Evolutionary conservation across 2,797 vertebrate species (phyloP), one percentile per base, ranked within the genome.

Genomic region (Columba guinea): DNA sequence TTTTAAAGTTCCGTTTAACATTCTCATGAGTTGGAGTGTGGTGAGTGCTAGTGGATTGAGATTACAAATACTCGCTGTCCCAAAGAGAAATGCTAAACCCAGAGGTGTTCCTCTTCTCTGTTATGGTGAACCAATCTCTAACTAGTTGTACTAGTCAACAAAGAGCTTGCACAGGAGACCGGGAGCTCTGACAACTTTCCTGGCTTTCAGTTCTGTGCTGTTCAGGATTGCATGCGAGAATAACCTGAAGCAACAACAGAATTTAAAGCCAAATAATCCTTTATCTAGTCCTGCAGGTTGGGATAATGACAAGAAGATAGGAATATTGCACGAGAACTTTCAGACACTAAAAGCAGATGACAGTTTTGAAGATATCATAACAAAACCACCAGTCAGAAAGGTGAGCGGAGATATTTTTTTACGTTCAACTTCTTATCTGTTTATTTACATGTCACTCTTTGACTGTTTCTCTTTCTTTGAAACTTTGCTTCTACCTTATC

Each of bases 301-400:
- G 99, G 99, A 99, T 98, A 99, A 99, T 70, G 99, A 99, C 97
- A 99, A 99, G 97, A 99, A 99, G 98, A 99, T 99, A 76, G 98
- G 98, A 97, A 99, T 99, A 96, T 97, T 99, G 94, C 98, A 99
- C 32, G 99, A 99, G 97, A 99, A 99, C 95, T 99, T 99, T 94
- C 99, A 99, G 97, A 99, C 98, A 28, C 96, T 99, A 97, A 99
- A 99, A 98, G 96, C 98, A 96, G 99, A 99, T 14, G 99, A 99
- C 97, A 98, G 94, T 97, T 99, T 99, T 97, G 99, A 99, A 97
- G 99, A 99, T 79, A 98, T 99, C 93, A 98, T 99, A 96, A 98
- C 98, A 93, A 99, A 99, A 96, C 99, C 99, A 34, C 99, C 99
- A 14, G 98, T 99, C 94, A 98, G 99, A 98, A 99, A 99, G 99